Conservation (phyloP, 2,113 vertebrate genomes). For the Ailurus styani region DNA sequence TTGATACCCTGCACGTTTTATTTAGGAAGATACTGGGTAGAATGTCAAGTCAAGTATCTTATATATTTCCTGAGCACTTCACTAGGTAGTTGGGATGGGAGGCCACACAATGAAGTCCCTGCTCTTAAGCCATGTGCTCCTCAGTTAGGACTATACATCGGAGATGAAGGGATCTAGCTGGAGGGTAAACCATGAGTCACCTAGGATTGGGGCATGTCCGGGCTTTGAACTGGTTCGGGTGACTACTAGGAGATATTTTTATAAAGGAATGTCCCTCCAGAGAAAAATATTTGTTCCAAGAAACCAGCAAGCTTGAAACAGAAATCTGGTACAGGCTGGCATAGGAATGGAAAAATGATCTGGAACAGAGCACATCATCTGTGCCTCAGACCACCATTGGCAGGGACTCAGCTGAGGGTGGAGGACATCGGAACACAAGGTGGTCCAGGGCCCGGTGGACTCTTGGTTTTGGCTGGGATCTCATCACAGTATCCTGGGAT, state of each 20-base stretch:
- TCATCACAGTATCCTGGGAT: not conserved
- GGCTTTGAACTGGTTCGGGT: not conserved
- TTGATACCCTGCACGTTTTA: not conserved
- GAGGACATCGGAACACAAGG: not conserved
- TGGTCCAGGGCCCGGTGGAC: not conserved
- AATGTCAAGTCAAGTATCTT: not conserved
- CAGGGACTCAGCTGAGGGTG: not conserved
- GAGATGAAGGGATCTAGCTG: not conserved
- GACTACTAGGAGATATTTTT: not conserved
- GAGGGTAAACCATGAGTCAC: not conserved
- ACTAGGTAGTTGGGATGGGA: not conserved
- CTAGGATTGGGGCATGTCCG: not conserved
- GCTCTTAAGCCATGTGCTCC: not conserved
- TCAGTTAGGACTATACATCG: not conserved
- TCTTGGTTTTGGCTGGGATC: not conserved
- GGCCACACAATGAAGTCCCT: accelerated
- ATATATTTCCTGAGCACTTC: not conserved
- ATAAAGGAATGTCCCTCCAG: not conserved
- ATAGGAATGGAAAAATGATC: not conserved
- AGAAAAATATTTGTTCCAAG: not conserved
- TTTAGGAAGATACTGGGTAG: not conserved
- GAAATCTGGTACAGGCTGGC: not conserved
- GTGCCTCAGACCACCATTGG: not conserved
- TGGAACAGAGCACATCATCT: not conserved
- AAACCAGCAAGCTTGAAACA: not conserved